Percentiles rank a stretch among this genome's conserved stretches.
These are phyloP conservation scores for Synanceia verrucosa DNA, from an alignment of 2,797 vertebrate genomes.

Conservation along the genomic window DNA sequence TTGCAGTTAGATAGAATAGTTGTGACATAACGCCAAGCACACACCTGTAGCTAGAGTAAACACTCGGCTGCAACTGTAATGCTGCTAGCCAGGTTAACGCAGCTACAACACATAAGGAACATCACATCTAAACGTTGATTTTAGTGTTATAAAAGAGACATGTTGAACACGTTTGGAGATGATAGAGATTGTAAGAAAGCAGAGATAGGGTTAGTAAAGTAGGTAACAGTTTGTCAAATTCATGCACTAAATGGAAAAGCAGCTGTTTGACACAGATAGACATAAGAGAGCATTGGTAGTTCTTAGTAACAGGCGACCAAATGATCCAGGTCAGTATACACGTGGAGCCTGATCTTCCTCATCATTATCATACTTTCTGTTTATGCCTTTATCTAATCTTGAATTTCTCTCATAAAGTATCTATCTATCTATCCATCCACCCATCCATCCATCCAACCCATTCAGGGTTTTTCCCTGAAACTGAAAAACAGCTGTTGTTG, in stretches of 20 bases:
- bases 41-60: constrained; percentile 70
- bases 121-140: neutral
- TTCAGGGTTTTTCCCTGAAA: constrained; percentile 44
- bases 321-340: neutral
- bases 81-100: neutral
- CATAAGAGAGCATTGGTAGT: too few species aligned
- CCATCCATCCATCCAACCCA: neutral
- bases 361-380: neutral
- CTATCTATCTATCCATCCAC: neutral
- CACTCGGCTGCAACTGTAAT: constrained; percentile 15
- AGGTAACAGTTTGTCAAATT: neutral
- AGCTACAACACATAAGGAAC: neutral
- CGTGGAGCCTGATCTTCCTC: rapidly evolving
- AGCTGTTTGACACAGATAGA: constrained; percentile 52
- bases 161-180: neutral
- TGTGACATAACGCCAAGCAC: constrained; percentile 28
- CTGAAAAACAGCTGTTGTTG: constrained; percentile 72
- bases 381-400: neutral
- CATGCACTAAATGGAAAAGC: neutral
- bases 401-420: neutral
- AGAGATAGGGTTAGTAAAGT: neutral
- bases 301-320: neutral
- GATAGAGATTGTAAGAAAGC: neutral
- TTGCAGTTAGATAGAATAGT: constrained; percentile 22
- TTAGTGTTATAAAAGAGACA: neutral